Conservation (phyloP, 2,113 vertebrate genomes). For the Anhinga anhinga region DNA sequence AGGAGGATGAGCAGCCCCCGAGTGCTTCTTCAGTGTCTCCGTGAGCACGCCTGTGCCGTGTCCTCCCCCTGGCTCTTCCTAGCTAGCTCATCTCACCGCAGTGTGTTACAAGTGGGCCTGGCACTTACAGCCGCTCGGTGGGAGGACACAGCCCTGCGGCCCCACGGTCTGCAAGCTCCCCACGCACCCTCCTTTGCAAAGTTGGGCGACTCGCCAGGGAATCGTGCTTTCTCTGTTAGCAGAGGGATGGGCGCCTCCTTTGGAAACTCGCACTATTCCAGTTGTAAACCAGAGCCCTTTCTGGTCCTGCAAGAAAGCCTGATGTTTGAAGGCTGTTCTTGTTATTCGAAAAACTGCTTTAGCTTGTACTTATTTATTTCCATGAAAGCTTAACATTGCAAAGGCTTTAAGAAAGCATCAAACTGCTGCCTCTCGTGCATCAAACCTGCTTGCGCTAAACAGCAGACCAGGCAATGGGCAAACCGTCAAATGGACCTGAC, state of each 20-base stretch:
- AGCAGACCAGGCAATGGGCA: not conserved
- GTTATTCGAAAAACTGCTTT: not conserved
- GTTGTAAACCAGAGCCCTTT: not conserved
- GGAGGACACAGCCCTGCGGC: not conserved
- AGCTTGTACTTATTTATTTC: not conserved
- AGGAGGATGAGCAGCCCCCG: rapidly evolving
- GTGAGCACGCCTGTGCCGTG: not conserved
- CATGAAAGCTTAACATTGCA: not conserved
- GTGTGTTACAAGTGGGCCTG: not conserved
- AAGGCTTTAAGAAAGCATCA: not conserved
- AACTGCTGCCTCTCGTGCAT: not conserved
- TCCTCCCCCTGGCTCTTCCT: not conserved
- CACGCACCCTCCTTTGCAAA: not conserved
- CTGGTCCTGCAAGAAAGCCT: not conserved
- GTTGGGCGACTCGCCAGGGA: rapidly evolving
- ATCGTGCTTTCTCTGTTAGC: not conserved
- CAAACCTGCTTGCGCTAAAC: not conserved
- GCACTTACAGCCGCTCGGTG: not conserved
- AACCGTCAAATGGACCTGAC: not conserved
- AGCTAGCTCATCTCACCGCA: not conserved
- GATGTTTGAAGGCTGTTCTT: not conserved
- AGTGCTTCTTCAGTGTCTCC: not conserved
- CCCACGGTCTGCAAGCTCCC: not conserved
- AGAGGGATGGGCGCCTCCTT: not conserved
- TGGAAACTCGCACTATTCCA: rapidly evolving